phyloP scores from a whole-genome alignment of 2,797 vertebrate genomes.

The Hafferia zeledoni region DNA sequence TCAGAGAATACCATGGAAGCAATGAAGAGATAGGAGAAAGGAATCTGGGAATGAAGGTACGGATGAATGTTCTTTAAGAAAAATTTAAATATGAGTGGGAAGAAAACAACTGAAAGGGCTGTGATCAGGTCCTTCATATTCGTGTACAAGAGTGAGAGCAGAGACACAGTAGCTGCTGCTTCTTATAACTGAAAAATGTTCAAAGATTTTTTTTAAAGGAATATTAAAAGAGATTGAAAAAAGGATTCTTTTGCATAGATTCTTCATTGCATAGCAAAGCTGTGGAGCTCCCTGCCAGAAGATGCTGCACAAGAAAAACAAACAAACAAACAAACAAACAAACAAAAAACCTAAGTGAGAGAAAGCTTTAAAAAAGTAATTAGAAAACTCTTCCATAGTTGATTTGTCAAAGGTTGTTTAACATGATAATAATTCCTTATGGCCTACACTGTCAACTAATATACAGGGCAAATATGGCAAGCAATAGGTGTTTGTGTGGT shows the following conservation, averaged over 20 bases:
- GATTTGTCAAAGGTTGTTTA: neutral
- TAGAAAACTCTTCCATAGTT: neutral
- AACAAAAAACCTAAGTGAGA: neutral
- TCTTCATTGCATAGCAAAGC: accelerated
- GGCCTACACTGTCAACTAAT: neutral
- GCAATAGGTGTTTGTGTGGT: neutral
- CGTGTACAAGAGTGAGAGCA: neutral
- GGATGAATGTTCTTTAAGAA: neutral
- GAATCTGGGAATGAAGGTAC: neutral
- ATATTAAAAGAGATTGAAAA: neutral
- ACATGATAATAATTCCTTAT: neutral
- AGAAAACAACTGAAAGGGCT: neutral
- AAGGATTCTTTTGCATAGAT: neutral
- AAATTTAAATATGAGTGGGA: neutral
- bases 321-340: neutral
- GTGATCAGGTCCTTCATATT: neutral
- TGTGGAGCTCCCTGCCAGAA: neutral
- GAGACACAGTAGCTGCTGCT: neutral
- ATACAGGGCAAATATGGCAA: neutral
- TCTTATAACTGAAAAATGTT: neutral
- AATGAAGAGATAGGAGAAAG: neutral
- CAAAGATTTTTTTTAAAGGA: neutral
- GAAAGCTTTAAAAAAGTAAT: neutral
- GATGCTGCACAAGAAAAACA: neutral
- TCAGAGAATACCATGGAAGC: neutral